These are phyloP conservation scores for Nasonia oneida DNA, from an alignment of 2,888 invertebrate genomes.

Conservation along the genomic window DNA sequence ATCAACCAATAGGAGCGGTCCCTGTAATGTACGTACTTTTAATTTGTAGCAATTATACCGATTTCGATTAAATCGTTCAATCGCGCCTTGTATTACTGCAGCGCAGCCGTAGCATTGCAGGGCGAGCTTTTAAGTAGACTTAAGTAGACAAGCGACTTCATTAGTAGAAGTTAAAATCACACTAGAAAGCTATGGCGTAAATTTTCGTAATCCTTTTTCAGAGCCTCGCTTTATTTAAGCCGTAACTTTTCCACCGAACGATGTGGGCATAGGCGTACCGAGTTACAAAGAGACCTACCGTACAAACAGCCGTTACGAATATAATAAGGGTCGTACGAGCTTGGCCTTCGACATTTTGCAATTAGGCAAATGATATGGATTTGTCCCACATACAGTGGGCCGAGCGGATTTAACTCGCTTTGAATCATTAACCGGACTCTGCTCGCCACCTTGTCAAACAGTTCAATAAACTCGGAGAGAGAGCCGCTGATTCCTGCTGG, in stretches of 20 bases:
- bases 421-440: slow-evolving; percentile 55
- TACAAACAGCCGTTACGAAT: not conserved
- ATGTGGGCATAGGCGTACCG: no score
- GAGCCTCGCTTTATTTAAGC: not conserved
- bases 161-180: not conserved
- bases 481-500: slow-evolving; percentile 40
- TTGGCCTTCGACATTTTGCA: not conserved
- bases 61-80: not conserved
- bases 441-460: slow-evolving; percentile 44
- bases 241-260: not conserved
- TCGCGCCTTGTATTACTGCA: no score
- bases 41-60: not conserved
- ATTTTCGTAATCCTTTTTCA: not conserved
- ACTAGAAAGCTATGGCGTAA: not conserved
- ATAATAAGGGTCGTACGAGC: not conserved
- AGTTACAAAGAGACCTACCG: not conserved
- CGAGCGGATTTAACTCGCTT: slow-evolving; percentile 32
- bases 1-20: not conserved
- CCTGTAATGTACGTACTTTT: not conserved
- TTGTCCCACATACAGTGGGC: slow-evolving; percentile 26
- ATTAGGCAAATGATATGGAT: slow-evolving; percentile 44
- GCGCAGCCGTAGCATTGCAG: no score
- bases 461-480: slow-evolving; percentile 44
- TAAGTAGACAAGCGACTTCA: no score
- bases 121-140: no score